phyloP scores from a whole-genome alignment of 1,140 invertebrate species.

The Nasonia vitripennis region DNA sequence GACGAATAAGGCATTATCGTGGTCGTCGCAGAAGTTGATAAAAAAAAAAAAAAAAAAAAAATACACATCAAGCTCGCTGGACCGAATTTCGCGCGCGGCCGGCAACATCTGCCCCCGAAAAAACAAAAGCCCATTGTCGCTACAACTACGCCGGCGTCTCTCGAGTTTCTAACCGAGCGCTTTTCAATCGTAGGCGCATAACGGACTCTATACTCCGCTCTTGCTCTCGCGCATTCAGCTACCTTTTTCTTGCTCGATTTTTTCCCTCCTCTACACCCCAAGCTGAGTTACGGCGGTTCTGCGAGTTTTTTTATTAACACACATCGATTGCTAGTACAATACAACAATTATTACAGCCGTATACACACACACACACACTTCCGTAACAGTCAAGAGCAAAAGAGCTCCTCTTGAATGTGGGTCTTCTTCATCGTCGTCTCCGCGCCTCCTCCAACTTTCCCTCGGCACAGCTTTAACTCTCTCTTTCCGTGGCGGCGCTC shows the following conservation, averaged over 20 bases:
- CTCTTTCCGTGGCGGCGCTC: conserved; percentile 55
- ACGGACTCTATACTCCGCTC: conserved; percentile 65
- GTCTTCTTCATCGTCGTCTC: background rate
- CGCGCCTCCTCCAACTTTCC: conserved; percentile 19
- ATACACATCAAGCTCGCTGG: conserved; percentile 41
- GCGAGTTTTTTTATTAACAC: conserved; percentile 17
- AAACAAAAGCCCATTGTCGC: conserved; percentile 76
- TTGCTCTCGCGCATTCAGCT: conserved; percentile 24
- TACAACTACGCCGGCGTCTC: conserved; percentile 74
- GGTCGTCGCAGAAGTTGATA: too few species aligned
- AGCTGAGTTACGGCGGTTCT: background rate
- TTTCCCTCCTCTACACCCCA: background rate
- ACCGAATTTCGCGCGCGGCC: conserved; percentile 35
- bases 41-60: background rate
- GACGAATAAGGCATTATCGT: background rate
- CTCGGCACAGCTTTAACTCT: conserved; percentile 44
- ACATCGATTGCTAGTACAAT: too few species aligned
- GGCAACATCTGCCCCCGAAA: conserved; percentile 75
- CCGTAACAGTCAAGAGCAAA: background rate
- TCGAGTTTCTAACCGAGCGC: conserved; percentile 75
- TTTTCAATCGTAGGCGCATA: conserved; percentile 75
- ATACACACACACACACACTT: too few species aligned
- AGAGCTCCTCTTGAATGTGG: background rate
- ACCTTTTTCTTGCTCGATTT: conserved; percentile 41
- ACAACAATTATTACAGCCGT: too few species aligned